Percentiles rank a stretch among this genome's conserved stretches.
These are phyloP conservation scores for Alfaro cultratus DNA, from an alignment of 2,797 vertebrate species.

Conservation along the genomic window DNA sequence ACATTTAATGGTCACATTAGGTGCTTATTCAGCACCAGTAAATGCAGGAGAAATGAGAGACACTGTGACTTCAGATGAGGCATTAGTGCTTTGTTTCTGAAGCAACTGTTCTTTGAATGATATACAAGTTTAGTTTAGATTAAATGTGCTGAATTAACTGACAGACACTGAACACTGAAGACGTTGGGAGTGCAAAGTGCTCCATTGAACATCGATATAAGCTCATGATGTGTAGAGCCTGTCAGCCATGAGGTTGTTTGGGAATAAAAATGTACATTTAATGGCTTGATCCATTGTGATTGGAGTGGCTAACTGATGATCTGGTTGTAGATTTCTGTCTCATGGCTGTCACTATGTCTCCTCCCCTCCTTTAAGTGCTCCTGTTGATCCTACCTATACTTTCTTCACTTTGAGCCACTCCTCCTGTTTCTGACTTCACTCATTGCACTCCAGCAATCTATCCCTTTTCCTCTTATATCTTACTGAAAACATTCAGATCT, in stretches of 20 bases:
- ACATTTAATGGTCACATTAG: conserved; percentile 78
- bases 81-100: conserved; percentile 66
- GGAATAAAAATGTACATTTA: conserved; percentile 66
- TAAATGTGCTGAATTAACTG: conserved; percentile 57
- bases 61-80: conserved; percentile 69
- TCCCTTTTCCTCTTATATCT: conserved; percentile 18
- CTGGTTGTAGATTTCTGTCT: conserved; percentile 72
- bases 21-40: conserved; percentile 79
- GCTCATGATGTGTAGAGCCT: conserved; percentile 49
- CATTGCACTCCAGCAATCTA: conserved; percentile 7
- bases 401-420: conserved; percentile 25
- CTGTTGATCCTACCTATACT: conserved; percentile 44
- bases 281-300: conserved; percentile 78
- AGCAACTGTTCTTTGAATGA: conserved; percentile 71
- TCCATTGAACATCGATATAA: conserved; percentile 51
- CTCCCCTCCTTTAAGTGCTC: conserved; percentile 51
- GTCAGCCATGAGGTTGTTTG: conserved; percentile 58
- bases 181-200: conserved; percentile 43
- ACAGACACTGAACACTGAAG: conserved; percentile 59
- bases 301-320: conserved; percentile 80
- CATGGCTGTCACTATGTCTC: conserved; percentile 63
- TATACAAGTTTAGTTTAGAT: conserved; percentile 62
- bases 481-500: conserved; percentile 63
- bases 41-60: conserved; percentile 73
- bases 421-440: conserved; percentile 28